These are phyloP conservation scores for Heliothis virescens DNA, from an alignment of 1,140 invertebrate genomes.

Conservation along the genomic window DNA sequence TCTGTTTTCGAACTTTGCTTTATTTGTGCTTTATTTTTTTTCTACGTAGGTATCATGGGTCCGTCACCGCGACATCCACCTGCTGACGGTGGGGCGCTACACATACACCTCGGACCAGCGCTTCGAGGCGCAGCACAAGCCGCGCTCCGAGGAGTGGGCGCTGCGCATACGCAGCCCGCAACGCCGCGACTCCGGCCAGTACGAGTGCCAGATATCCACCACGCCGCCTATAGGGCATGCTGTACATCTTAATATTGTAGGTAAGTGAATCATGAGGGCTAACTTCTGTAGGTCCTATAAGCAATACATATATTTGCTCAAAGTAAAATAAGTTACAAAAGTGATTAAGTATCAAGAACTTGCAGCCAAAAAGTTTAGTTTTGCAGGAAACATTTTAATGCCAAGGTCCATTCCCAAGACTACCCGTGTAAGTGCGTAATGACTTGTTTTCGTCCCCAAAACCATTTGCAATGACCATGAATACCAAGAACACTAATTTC, in stretches of 20 bases:
- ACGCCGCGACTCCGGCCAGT: conserved; percentile 92
- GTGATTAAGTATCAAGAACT: no score
- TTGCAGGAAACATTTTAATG: not conserved
- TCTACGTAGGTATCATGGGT: conserved; percentile 92
- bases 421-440: not conserved
- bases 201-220: conserved; percentile 95
- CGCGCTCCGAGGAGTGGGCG: no score
- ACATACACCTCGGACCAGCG: no score
- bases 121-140: no score
- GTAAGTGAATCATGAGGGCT: conserved; percentile 87
- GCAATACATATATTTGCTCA: no score
- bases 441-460: conserved; percentile 23
- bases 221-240: conserved; percentile 93
- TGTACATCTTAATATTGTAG: conserved; percentile 92
- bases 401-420: not conserved
- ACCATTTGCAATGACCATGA: conserved; percentile 18
- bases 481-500: conserved; percentile 29
- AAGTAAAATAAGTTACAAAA: no score
- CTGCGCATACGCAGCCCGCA: conserved; percentile 91
- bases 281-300: no score
- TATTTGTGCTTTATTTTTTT: not conserved
- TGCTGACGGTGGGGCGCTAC: no score
- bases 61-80: no score
- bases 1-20: not conserved
- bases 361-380: not conserved